Conservation (phyloP, 2,797 vertebrate genomes). For the Poeciliopsis presidionis region DNA sequence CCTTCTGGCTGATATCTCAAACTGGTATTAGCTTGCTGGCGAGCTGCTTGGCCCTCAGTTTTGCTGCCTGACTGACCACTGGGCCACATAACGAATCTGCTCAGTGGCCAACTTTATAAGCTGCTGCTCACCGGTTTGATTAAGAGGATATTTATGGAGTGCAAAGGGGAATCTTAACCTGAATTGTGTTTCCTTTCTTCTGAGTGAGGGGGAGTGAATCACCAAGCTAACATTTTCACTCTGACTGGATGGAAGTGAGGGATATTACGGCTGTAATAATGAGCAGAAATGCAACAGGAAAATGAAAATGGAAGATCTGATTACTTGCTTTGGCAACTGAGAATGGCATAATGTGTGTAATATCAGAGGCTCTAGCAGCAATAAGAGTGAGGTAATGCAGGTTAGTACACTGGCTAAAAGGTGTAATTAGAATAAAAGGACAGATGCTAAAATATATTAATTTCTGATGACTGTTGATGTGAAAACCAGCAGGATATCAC, state of each 20-base stretch:
- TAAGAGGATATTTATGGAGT: constrained; percentile 42
- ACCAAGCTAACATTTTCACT: constrained; percentile 26
- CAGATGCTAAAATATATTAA: constrained; percentile 57
- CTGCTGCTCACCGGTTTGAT: constrained; percentile 31
- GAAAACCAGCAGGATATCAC: constrained; percentile 48
- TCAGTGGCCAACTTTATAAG: constrained; percentile 36
- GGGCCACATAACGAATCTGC: constrained; percentile 40
- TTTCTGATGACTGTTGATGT: constrained; percentile 52
- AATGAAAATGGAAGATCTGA: constrained; percentile 63
- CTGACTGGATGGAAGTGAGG: constrained; percentile 50
- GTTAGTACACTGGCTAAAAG: constrained; percentile 53
- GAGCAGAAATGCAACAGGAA: constrained; percentile 55
- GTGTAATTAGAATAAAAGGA: constrained; percentile 61
- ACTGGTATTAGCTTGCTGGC: constrained; percentile 43
- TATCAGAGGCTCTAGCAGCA: constrained; percentile 45
- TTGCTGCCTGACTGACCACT: constrained; percentile 34
- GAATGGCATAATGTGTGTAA: constrained; percentile 64
- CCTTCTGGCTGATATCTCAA: constrained; percentile 27
- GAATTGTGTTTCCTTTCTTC: constrained; percentile 30
- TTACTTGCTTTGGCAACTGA: constrained; percentile 58
- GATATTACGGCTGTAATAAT: constrained; percentile 57
- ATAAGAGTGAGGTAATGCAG: constrained; percentile 59
- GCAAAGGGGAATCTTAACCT: constrained; percentile 27
- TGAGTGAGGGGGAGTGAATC: constrained; percentile 27
- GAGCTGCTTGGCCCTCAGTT: constrained; percentile 31